Base-by-base conservation (phyloP, 2,888 invertebrate species). In the Smittia sp. region DNA sequence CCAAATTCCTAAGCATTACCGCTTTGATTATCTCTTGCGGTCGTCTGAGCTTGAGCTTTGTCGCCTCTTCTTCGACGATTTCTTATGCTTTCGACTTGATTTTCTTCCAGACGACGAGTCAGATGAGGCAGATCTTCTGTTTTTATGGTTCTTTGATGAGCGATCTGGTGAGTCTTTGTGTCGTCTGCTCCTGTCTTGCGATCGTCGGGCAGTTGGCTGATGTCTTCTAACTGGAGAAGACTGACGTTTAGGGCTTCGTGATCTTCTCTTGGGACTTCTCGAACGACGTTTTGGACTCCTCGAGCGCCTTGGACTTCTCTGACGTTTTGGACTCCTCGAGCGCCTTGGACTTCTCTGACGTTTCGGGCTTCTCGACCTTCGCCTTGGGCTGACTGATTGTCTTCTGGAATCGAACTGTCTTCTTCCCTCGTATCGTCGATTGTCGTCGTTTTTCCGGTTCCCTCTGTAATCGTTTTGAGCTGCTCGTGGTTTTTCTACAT, bases 371-470 rank as follows among this genome's bases (percentile, higher is more conserved):
- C 72, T 3, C 1, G 73, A 7, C 27, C 67, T 18, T 13, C 32
- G 65, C 54, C 27, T 24, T 27, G 41, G 52, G 22, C 62, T 38
- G 54, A 27, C n/a, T 58, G 58, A 27, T 22, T 38, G 52, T 62
- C 27, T 70, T 75, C 46, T 65, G 1, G 74, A 41, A 24, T 74
- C 73, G 13, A 69, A 74, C 3, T 32, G 3, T 32, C 65, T 68
- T 24, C 73, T 75, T 67, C 62, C 75, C n/a, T 74, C 74, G 69
- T 22, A 20, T 27, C 73, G 75, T 67, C 62, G 58, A 54, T 75
- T 74, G 18, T 74, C 74, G 68, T 25, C 24, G 25, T 11, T 6
- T 46, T n/a, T 46, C 11, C 46, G 46, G 11, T 46, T 46, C 18
- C 75, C 58, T 73, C 69, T 62, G 58, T 67, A n/a, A 74, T 75